These are phyloP conservation scores for Enoplosus armatus DNA, from an alignment of 2,797 vertebrate species.

Conservation along the genomic window DNA sequence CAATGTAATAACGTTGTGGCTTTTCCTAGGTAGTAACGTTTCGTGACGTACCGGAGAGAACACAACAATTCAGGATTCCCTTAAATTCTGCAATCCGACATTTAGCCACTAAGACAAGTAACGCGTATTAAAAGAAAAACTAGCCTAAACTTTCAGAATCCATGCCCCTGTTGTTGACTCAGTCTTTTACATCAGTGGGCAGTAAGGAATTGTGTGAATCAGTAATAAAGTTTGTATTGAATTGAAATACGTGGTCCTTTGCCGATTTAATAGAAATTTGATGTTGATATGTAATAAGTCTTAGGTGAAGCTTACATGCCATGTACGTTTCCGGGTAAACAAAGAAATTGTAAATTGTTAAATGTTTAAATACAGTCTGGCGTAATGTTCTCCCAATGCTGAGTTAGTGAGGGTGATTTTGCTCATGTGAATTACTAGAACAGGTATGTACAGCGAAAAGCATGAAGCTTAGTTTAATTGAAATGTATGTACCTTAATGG, in stretches of 20 bases:
- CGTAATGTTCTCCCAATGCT: background rate
- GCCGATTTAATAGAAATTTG: background rate
- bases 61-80: background rate
- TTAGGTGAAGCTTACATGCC: fast-evolving
- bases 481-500: background rate
- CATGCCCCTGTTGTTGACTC: background rate
- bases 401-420: background rate
- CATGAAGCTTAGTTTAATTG: background rate
- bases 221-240: background rate
- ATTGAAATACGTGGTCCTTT: background rate
- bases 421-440: background rate
- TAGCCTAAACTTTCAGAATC: background rate
- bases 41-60: fast-evolving
- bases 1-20: background rate
- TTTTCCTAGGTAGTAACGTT: background rate
- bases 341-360: background rate
- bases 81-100: background rate
- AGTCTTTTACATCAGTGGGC: background rate
- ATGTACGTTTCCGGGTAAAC: background rate
- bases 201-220: too few species aligned
- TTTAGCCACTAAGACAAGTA: background rate
- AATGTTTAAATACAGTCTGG: conserved; percentile 1
- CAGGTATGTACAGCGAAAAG: background rate
- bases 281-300: background rate
- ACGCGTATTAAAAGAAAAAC: background rate